Conservation (phyloP, 2,113 vertebrate genomes). For the Nematolebias whitei region DNA sequence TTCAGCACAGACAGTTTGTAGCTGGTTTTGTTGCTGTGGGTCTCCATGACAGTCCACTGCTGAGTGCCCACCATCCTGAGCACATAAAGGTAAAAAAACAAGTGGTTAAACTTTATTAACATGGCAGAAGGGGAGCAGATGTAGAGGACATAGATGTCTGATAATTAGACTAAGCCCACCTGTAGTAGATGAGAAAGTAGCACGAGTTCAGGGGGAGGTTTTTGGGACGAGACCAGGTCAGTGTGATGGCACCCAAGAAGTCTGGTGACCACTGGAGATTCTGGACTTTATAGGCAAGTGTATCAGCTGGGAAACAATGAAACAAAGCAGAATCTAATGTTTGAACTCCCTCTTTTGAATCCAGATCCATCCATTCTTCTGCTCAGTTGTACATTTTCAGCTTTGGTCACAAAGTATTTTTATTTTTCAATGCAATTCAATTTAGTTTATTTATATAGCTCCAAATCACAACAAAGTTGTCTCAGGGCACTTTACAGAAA, state of each 20-base stretch:
- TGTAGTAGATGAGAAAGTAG: slow-evolving; percentile 91
- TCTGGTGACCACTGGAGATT: slow-evolving; percentile 94
- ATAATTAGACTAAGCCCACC: slow-evolving; percentile 60
- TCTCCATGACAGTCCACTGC: slow-evolving; percentile 89
- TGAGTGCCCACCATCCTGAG: slow-evolving; percentile 86
- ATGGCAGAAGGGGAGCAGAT: no score
- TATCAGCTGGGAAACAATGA: slow-evolving; percentile 77
- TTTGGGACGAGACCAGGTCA: slow-evolving; percentile 93
- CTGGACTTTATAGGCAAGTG: slow-evolving; percentile 91
- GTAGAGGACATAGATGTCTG: background rate
- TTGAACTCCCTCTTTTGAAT: no score
- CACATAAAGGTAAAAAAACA: accelerated
- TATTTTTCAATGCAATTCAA: no score
- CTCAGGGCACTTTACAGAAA: no score
- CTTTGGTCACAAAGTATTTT: no score
- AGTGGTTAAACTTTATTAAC: background rate
- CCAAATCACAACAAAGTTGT: no score
- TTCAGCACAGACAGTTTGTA: slow-evolving; percentile 86
- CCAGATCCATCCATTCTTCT: no score
- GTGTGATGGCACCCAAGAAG: slow-evolving; percentile 86
- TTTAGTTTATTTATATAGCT: no score
- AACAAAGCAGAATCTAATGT: background rate
- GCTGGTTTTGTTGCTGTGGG: slow-evolving; percentile 93
- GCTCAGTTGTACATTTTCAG: no score
- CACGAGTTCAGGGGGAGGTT: slow-evolving; percentile 88